Percentiles rank a stretch among this genome's conserved stretches.
These are phyloP conservation scores for Bibio marci DNA, from an alignment of 2,888 invertebrate species.

Conservation along the genomic window DNA sequence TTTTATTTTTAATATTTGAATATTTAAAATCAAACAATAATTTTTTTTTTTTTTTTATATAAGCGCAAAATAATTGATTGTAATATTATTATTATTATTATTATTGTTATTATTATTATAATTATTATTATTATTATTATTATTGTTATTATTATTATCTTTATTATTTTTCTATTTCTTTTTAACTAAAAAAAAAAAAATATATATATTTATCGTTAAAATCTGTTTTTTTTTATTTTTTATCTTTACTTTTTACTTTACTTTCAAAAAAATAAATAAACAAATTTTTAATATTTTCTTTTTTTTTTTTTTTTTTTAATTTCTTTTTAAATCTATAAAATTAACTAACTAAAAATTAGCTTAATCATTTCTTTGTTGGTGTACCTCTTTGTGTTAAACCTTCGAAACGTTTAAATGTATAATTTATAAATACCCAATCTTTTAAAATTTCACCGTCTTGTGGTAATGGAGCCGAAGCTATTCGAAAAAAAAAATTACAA, in stretches of 20 bases:
- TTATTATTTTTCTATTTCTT: too few relatives aligned
- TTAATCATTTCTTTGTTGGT: slow-evolving; percentile 54
- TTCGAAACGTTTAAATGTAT: slow-evolving; percentile 98
- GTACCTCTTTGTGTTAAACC: slow-evolving; percentile 83
- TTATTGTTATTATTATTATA: too few relatives aligned
- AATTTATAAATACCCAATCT: slow-evolving; percentile 99
- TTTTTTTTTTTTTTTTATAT: neutral
- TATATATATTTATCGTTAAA: neutral
- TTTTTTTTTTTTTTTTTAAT: neutral
- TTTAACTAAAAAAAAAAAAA: neutral
- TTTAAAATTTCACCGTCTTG: slow-evolving; percentile 89
- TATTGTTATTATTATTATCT: too few relatives aligned
- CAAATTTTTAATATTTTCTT: too few relatives aligned
- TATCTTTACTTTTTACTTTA: neutral
- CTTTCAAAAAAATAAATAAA: too few relatives aligned
- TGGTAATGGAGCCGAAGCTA: slow-evolving; percentile 71
- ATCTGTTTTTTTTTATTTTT: neutral
- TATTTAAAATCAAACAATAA: neutral
- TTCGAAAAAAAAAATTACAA: slow-evolving; percentile 18
- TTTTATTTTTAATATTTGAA: neutral
- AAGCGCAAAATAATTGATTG: too few relatives aligned
- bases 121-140: too few relatives aligned
- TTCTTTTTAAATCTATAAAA: neutral
- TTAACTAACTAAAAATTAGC: neutral
- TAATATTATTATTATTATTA: too few relatives aligned